phyloP scores from a whole-genome alignment of 2,888 invertebrate species.

The Dilophus febrilis region DNA sequence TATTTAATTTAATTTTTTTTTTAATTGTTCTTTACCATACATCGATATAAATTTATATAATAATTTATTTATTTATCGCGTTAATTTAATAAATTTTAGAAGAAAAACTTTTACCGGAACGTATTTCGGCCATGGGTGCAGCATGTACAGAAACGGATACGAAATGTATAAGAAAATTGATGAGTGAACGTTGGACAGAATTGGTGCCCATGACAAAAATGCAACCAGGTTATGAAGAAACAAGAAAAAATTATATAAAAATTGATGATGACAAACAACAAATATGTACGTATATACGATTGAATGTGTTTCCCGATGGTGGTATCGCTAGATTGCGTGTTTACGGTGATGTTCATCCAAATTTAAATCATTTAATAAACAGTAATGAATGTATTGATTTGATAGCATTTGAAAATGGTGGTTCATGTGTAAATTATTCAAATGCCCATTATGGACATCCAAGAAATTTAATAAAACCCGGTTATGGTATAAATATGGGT shows the following conservation, averaged over 20 bases:
- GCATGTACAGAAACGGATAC: slow-evolving; percentile 33
- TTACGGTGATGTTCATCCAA: slow-evolving; percentile 35
- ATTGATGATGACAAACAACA: slow-evolving; percentile 22
- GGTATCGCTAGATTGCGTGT: slow-evolving; percentile 43
- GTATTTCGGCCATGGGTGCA: slow-evolving; percentile 32
- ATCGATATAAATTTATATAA: too few relatives aligned
- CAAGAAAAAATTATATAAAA: slow-evolving; percentile 39
- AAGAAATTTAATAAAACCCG: slow-evolving; percentile 37
- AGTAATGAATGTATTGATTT: slow-evolving; percentile 31
- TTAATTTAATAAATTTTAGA: too few relatives aligned
- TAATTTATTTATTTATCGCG: too few relatives aligned
- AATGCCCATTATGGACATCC: slow-evolving; percentile 50
- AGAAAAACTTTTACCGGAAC: slow-evolving; percentile 30
- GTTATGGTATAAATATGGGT: slow-evolving; percentile 35
- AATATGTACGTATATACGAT: slow-evolving; percentile 38
- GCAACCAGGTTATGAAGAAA: slow-evolving; percentile 38
- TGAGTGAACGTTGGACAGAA: slow-evolving; percentile 38
- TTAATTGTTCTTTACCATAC: too few relatives aligned
- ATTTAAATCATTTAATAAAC: slow-evolving; percentile 9
- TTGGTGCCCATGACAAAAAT: slow-evolving; percentile 37
- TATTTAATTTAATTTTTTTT: too few relatives aligned
- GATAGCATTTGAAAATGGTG: slow-evolving; percentile 35
- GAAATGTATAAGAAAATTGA: slow-evolving; percentile 29
- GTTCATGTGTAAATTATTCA: slow-evolving; percentile 37
- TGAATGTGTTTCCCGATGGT: slow-evolving; percentile 47